Percentiles rank a stretch among this genome's conserved stretches.
Conservation (phyloP, 1,140 invertebrate genomes). For the Eumaeus atala region DNA sequence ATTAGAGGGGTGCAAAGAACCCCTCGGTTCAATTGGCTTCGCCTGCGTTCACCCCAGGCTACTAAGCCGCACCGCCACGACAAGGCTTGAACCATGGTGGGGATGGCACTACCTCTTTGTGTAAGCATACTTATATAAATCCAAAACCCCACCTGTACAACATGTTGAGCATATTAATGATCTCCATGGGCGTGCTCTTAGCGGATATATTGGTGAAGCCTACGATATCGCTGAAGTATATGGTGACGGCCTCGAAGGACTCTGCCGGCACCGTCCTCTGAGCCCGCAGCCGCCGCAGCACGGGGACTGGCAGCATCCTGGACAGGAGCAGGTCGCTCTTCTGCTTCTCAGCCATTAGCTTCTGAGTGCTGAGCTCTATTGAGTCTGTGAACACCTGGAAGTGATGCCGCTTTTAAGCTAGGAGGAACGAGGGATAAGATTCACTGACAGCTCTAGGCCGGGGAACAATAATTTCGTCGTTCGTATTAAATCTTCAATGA, state of each 20-base stretch:
- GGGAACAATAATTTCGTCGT: no score
- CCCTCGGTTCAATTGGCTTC: no score
- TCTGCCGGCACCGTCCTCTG: conserved; percentile 80
- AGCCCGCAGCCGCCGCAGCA: conserved; percentile 78
- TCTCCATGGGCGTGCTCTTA: conserved; percentile 83
- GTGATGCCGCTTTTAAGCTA: conserved; percentile 4
- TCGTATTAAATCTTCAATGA: no score
- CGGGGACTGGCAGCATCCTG: conserved; percentile 82
- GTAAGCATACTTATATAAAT: no score
- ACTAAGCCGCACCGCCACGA: no score
- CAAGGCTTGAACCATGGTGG: no score
- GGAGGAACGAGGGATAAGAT: background rate
- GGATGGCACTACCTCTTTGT: no score
- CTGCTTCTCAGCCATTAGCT: conserved; percentile 83
- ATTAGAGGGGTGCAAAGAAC: no score
- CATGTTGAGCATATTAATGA: conserved; percentile 71
- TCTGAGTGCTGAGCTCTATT: conserved; percentile 81
- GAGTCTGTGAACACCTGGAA: conserved; percentile 82
- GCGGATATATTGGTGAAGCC: conserved; percentile 86
- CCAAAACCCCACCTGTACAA: conserved; percentile 53
- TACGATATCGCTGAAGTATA: conserved; percentile 89
- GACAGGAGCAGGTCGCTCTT: conserved; percentile 83
- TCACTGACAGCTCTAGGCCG: no score
- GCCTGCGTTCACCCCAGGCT: no score
- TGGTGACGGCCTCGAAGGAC: conserved; percentile 81